Base-by-base conservation (phyloP, 53 echinoderm and acorn worm genomes). In the Actinopyga echinites region DNA sequence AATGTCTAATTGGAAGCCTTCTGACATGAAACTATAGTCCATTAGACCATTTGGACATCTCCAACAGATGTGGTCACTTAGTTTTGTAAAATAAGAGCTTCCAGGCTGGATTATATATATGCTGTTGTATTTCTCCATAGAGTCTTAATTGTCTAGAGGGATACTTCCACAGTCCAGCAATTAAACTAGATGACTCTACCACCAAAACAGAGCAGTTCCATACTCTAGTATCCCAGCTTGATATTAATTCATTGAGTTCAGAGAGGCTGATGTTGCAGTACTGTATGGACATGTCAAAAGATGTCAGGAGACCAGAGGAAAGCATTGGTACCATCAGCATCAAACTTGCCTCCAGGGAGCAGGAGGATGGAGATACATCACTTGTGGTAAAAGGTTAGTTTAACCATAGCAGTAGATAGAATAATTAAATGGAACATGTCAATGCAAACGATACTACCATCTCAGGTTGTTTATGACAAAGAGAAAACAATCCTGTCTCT, bases 301-400 rank as follows among this genome's bases (percentile, higher is more conserved):
- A 94, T 67, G 90, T 94, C 71, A 78, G 78, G 30, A 89, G 87
- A 31, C 93, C 93, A 21, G 82, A 80, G n/a, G 93, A 89, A 55
- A 91, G 92, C 68, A 89, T 91, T 25, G 97, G 97, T 25, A 90
- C 91, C 66, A 84, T 96, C 56, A 90, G 87, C 8, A 61, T 96
- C 74, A 89, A 94, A 84, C 82, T 96, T 37, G 90, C 89, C 10
- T 88, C 83, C 63, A 89, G 84, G 55, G 73, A 92, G 56, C 92
- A 88, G 49, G 67, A 64, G 31, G 84, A 85, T 37, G 89, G 86
- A 23, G 45, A 85, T 34, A 87, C 85, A 68, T 85, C 90, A 10
- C 58, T 91, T 28, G 36, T 87, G 56, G 77, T 95, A 80, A 95
- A 92, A 92, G 95, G 95, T 92, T 36, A 82, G 87, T 32, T 30